Conservation (phyloP, 2,797 vertebrate genomes). For the Oryzias dopingdopingensis region DNA sequence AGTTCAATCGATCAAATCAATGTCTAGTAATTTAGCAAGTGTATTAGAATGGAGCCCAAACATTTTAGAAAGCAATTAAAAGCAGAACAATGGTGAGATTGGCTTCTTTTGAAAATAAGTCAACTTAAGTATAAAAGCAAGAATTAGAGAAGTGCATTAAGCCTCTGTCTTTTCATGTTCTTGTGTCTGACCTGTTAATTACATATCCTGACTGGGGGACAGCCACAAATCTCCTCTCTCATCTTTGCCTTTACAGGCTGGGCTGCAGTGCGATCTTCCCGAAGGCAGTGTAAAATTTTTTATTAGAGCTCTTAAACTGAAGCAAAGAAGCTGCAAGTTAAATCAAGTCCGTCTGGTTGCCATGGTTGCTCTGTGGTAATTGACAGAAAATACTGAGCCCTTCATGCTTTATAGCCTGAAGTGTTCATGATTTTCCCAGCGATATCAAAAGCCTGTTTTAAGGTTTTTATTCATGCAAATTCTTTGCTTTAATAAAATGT, state of each 20-base stretch:
- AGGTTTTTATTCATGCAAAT: slow-evolving; percentile 4
- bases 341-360: slow-evolving; percentile 35
- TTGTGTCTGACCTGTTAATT: slow-evolving; percentile 59
- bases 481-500: background rate
- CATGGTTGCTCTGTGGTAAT: slow-evolving; percentile 46
- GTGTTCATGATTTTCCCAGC: slow-evolving; percentile 4
- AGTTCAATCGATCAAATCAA: slow-evolving; percentile 12
- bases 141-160: slow-evolving; percentile 42
- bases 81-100: background rate
- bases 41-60: no score
- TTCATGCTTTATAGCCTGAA: slow-evolving; percentile 15
- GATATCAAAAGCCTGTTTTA: slow-evolving; percentile 17
- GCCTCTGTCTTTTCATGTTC: slow-evolving; percentile 22
- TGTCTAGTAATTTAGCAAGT: background rate
- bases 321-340: slow-evolving; percentile 10
- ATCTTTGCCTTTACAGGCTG: slow-evolving; percentile 23
- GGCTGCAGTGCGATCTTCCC: slow-evolving; percentile 15
- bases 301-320: slow-evolving; percentile 43
- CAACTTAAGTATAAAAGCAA: slow-evolving; percentile 24
- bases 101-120: slow-evolving; percentile 29
- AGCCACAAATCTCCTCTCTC: slow-evolving; percentile 41
- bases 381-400: slow-evolving; percentile 42
- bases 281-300: slow-evolving; percentile 40
- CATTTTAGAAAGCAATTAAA: slow-evolving; percentile 13
- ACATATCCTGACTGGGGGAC: slow-evolving; percentile 43